Conservation (phyloP, 2,888 invertebrate species). For the Caenorhabditis imperialis region DNA sequence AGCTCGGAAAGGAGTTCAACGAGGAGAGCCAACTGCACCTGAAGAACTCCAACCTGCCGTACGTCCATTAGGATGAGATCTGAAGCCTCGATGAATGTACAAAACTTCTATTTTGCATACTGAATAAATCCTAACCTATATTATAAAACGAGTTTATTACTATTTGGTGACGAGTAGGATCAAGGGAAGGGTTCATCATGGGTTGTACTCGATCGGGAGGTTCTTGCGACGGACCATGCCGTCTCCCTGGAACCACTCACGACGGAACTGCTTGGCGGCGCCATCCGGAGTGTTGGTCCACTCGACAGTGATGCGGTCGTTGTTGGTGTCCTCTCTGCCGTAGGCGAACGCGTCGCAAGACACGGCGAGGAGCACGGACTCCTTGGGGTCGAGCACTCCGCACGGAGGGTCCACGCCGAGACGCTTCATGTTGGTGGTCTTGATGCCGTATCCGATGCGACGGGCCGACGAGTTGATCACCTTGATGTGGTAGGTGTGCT, state of each 20-base stretch:
- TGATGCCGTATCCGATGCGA: conserved; percentile 47
- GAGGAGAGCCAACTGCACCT: conserved; percentile 65
- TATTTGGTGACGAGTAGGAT: too few species aligned
- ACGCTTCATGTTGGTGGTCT: too few species aligned
- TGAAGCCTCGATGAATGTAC: background rate
- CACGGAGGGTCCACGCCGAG: too few species aligned
- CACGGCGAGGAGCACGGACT: conserved; percentile 54
- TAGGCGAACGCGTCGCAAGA: conserved; percentile 60
- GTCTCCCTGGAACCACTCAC: too few species aligned
- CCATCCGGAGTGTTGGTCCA: too few species aligned
- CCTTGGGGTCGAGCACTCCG: conserved; percentile 37
- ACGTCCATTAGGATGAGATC: conserved; percentile 20
- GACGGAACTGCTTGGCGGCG: too few species aligned
- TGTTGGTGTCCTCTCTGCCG: too few species aligned
- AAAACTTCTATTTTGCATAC: conserved; percentile 4
- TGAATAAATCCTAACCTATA: background rate
- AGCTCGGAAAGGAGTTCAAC: conserved; percentile 69
- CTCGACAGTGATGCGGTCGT: too few species aligned
- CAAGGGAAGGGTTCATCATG: too few species aligned
- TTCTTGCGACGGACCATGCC: too few species aligned
- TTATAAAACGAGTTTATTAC: too few species aligned
- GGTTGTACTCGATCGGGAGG: too few species aligned
- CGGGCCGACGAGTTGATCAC: conserved; percentile 58
- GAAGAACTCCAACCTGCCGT: conserved; percentile 59
- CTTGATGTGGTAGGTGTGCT: conserved; percentile 72